These are phyloP conservation scores for Triops longicaudatus DNA, from an alignment of 1,140 invertebrate genomes.

Conservation along the genomic window DNA sequence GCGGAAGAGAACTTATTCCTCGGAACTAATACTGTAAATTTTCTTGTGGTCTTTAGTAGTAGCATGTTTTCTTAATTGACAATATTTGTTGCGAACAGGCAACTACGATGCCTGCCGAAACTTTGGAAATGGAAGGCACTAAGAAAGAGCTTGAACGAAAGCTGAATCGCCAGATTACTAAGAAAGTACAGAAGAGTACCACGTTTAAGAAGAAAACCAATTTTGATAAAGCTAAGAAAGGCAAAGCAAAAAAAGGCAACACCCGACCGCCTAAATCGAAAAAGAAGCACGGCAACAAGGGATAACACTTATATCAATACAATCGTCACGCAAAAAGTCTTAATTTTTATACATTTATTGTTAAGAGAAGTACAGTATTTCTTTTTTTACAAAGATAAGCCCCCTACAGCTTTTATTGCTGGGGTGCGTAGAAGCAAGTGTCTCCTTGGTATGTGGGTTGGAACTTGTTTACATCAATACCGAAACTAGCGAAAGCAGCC, in stretches of 20 bases:
- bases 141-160: conserved; percentile 13
- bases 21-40: conserved; percentile 22
- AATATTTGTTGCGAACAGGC: neutral
- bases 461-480: conserved; percentile 26
- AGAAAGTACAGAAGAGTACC: conserved; percentile 24
- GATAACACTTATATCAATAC: neutral
- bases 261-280: neutral
- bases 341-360: neutral
- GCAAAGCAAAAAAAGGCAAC: neutral
- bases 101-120: neutral
- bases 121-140: neutral
- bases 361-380: neutral
- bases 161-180: conserved; percentile 22
- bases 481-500: conserved; percentile 22
- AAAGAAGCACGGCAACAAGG: conserved; percentile 6
- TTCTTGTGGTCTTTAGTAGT: neutral
- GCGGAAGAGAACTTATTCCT: conserved; percentile 23
- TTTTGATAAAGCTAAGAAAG: conserved; percentile 19
- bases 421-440: conserved; percentile 21
- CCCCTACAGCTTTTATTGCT: neutral
- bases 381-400: neutral
- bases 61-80: neutral
- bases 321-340: neutral
- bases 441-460: conserved; percentile 23
- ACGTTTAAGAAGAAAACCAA: conserved; percentile 22